Evolutionary conservation across 2,888 invertebrate genomes (phyloP).

Genomic region (Oxyscelio sp.): DNA sequence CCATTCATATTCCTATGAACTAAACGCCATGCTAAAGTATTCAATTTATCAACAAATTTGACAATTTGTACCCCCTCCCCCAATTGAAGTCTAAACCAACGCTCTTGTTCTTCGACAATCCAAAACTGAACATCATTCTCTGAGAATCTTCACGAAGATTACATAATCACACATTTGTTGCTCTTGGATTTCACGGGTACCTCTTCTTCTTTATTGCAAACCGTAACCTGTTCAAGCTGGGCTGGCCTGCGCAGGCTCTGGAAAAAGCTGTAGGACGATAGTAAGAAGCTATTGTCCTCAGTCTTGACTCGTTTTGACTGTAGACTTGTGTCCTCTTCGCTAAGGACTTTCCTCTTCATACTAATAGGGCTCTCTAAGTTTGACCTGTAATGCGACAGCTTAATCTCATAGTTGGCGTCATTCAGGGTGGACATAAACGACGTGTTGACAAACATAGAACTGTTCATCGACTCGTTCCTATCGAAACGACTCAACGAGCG

Average conservation of each 20-base stretch:
- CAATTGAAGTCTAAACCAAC: too few relatives aligned
- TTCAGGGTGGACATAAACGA: slow-evolving; percentile 81
- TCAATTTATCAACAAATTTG: too few relatives aligned
- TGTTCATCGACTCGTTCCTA: slow-evolving; percentile 84
- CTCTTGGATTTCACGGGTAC: slow-evolving; percentile 16
- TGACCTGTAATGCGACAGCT: slow-evolving; percentile 24
- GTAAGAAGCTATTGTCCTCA: slow-evolving; percentile 22
- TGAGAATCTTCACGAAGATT: slow-evolving; percentile 9
- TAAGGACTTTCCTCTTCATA: slow-evolving; percentile 37
- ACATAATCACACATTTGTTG: slow-evolving; percentile 55
- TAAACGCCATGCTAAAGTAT: too few relatives aligned
- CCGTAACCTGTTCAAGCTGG: slow-evolving; percentile 8
- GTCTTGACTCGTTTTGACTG: slow-evolving; percentile 34
- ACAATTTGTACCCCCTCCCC: too few relatives aligned
- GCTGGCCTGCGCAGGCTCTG: slow-evolving; percentile 44
- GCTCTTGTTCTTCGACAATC: too few relatives aligned
- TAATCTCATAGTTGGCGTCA: slow-evolving; percentile 62
- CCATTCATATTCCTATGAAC: too few relatives aligned
- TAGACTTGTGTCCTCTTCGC: slow-evolving; percentile 11
- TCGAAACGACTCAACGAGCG: slow-evolving; percentile 84
- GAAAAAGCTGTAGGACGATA: slow-evolving; percentile 31
- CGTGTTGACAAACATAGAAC: slow-evolving; percentile 86
- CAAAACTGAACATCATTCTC: too few relatives aligned
- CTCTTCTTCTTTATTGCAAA: not conserved
- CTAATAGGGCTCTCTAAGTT: slow-evolving; percentile 19